Conservation (phyloP, 2,888 invertebrate genomes). For the Netelia virgata region DNA sequence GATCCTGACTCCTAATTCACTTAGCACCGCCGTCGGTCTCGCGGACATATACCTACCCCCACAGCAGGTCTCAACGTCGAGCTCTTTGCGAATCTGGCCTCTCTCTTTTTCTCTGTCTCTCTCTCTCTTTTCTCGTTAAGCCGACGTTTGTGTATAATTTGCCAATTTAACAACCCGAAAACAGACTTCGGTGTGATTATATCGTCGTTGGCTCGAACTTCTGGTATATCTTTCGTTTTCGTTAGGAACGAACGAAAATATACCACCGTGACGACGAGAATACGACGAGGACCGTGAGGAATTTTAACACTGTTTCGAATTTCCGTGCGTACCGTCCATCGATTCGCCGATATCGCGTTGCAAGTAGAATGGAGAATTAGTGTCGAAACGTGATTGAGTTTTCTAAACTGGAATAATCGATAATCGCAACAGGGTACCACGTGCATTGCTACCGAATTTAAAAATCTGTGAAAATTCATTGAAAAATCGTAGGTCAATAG, state of each 20-base stretch:
- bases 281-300: neutral
- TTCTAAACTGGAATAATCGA: no score
- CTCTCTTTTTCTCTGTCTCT: neutral
- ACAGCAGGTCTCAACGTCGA: constrained; percentile 47
- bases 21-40: constrained; percentile 63
- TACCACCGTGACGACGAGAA: neutral
- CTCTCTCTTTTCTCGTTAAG: constrained; percentile 65
- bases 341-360: neutral
- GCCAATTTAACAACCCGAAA: constrained; percentile 73
- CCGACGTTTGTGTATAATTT: constrained; percentile 75
- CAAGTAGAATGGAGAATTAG: no score
- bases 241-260: constrained; percentile 41
- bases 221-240: constrained; percentile 12
- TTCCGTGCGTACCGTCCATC: neutral
- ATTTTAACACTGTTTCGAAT: constrained; percentile 4
- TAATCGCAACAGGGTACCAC: no score
- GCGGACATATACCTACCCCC: constrained; percentile 13
- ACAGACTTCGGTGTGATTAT: constrained; percentile 62
- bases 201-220: constrained; percentile 50
- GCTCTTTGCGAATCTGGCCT: constrained; percentile 53
- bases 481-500: no score
- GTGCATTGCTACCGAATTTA: no score
- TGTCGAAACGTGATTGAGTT: no score
- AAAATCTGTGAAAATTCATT: no score
- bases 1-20: constrained; percentile 75